Evolutionary conservation across 2,888 invertebrate species (phyloP), one percentile per base, ranked within the genome.

Genomic region (Margaritifera margaritifera): DNA sequence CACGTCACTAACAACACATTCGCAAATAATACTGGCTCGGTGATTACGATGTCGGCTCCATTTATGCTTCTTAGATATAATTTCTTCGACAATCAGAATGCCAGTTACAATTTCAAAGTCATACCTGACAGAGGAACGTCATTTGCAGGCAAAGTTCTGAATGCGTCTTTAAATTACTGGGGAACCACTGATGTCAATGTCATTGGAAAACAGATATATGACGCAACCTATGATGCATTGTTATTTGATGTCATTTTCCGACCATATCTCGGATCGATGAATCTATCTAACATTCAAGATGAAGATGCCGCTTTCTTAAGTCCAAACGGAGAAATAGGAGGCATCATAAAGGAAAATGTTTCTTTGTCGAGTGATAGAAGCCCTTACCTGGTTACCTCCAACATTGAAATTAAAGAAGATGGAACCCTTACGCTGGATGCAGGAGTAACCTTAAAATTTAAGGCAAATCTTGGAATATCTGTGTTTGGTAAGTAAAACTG

Each of bases 81-180:
- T 62, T 62, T 69, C 42, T 77, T 77, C 50, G 62, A 62, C 25
- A 77, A 75, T 55, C 53, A 62, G 4, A 20, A 67, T 8, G 61
- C 74, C 53, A 42, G 52, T n/a, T 75, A 69, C 51, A 72, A 71
- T 50, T 1, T 77, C 0, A 71, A 63, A 51, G 52, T 71, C 6
- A 54, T 54, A 18, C 52, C 15, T 31, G 62, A 42, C 6, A 25
- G 15, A 42, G 42, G 42, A 15, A 11, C 5, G n/a, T 62, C 25
- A 55, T 27, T 64, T 22, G 31, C 18, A 4, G 58, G 51, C 18
- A 20, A 4, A 18, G 52, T 27, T 27, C 19, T 77, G 22, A 75
- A 75, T 60, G 74, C 74, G 8, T 71, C 74, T 22, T 51, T 65
- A 42, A 77, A 77, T 56, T 77, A 69, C 62, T 77, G 77, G 77